Base-by-base conservation (phyloP, 23 tunicate species). In the Botrylloides violaceus region DNA sequence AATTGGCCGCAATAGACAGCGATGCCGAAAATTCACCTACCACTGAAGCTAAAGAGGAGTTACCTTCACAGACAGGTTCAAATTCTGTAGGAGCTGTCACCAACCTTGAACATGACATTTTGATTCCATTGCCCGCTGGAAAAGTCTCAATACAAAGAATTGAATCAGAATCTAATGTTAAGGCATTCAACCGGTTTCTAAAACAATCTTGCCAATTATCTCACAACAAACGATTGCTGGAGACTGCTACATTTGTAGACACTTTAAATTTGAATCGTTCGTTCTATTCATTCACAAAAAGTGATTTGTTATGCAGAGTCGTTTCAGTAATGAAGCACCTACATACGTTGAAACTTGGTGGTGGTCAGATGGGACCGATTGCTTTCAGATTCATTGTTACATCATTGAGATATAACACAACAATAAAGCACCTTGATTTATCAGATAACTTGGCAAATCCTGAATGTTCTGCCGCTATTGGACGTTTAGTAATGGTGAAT, bases 391-490 rank as follows among this genome's bases (percentile, higher is more conserved):
- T 84, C 0, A 53, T 87, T 32, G 31, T 87, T 20, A 47, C 24
- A 30, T 31, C 71, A 3, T 62, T 87, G 27, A 37, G 32, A 19
- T 3, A 50, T 3, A 36, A 77, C 64, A 59, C 70, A 55, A 12
- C 33, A 22, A 75, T 87, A 0, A 61, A 70, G 33, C 34, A 75
- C 27, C 79, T 87, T 1, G 64, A 87, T 33, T 15, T 87, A 6
- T 76, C 86, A 26, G 86, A 87, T 62, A 87, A 87, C 55, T 61
- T 70, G 85, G 82, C 86, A 20, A 82, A 80, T 55, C 57, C 95
- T n/a, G 72, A 80, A 25, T 87, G 95, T 64, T 62, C 86, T 20
- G 82, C 70, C n/a, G 30, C 47, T 20, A 18, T 87, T 23, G 65
- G 63, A 35, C 57, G 58, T 33, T 29, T 76, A 30, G 29, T 87